Percentiles rank a stretch among this genome's conserved stretches.
Conservation (phyloP, 2,113 vertebrate species). For the Todiramphus chloris region DNA sequence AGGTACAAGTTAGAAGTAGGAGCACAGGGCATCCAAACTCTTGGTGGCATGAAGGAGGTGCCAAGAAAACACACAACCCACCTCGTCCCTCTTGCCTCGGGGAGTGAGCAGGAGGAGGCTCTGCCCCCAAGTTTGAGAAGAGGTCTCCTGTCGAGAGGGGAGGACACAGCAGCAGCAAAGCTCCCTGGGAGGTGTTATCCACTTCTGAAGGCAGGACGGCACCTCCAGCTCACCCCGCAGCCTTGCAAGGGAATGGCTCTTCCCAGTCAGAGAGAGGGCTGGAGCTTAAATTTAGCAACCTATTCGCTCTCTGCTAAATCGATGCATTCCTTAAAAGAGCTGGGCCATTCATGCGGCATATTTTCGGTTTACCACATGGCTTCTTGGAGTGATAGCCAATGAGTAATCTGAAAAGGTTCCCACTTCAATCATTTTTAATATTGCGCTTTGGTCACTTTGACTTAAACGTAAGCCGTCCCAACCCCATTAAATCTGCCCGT, state of each 20-base stretch:
- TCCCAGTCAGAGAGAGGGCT: background rate
- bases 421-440: constrained; percentile 38
- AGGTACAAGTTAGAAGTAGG: background rate
- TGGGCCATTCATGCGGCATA: constrained; percentile 31
- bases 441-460: constrained; percentile 28
- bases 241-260: background rate
- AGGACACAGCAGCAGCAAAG: background rate
- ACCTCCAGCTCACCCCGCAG: background rate
- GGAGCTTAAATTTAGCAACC: constrained; percentile 23
- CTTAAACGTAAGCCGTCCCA: constrained; percentile 18
- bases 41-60: background rate
- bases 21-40: background rate
- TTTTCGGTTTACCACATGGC: constrained; percentile 61
- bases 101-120: background rate
- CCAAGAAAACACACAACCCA: background rate
- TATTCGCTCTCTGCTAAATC: background rate
- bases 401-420: constrained; percentile 38
- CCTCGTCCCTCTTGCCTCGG: background rate
- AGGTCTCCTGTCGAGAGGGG: accelerated
- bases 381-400: constrained; percentile 25
- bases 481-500: background rate
- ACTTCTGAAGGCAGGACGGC: background rate
- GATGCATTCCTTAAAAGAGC: constrained; percentile 45
- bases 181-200: background rate
- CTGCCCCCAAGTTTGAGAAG: accelerated